Evolutionary conservation across 2,888 invertebrate genomes (phyloP).

Genomic region (Yponomeuta sedellus): DNA sequence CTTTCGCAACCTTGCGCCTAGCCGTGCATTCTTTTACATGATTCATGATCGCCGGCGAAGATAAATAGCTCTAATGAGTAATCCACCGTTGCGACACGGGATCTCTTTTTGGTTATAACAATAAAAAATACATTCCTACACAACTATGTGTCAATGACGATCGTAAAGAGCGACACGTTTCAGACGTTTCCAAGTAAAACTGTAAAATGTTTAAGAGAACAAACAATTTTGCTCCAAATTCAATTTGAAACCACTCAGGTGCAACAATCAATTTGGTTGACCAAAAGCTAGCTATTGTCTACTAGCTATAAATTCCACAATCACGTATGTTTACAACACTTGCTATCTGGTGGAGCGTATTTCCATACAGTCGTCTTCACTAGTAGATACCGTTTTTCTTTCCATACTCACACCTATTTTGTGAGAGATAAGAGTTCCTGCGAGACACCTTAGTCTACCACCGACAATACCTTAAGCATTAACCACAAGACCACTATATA

Average conservation of each 20-base stretch:
- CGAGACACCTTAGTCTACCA: too few species aligned
- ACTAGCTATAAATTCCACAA: background rate
- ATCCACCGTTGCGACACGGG: background rate
- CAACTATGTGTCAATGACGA: too few species aligned
- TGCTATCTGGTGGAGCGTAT: background rate
- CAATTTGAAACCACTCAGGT: background rate
- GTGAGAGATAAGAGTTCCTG: too few species aligned
- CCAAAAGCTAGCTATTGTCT: background rate
- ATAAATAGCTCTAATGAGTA: constrained; percentile 8
- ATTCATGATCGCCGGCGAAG: constrained; percentile 1
- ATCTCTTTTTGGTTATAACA: background rate
- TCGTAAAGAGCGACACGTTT: too few species aligned
- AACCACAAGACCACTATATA: background rate
- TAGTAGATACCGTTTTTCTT: too few species aligned
- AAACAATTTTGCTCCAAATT: background rate
- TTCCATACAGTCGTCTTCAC: background rate
- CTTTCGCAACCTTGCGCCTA: constrained; percentile 10
- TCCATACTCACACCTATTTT: too few species aligned
- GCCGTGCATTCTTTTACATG: constrained; percentile 9
- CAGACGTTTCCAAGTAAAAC: background rate
- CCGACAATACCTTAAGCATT: background rate
- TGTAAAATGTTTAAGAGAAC: background rate
- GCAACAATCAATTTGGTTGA: background rate
- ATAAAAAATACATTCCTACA: background rate
- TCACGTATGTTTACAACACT: background rate